phyloP scores from a whole-genome alignment of 1,140 invertebrate species.

The Dinothrombium tinctorium region DNA sequence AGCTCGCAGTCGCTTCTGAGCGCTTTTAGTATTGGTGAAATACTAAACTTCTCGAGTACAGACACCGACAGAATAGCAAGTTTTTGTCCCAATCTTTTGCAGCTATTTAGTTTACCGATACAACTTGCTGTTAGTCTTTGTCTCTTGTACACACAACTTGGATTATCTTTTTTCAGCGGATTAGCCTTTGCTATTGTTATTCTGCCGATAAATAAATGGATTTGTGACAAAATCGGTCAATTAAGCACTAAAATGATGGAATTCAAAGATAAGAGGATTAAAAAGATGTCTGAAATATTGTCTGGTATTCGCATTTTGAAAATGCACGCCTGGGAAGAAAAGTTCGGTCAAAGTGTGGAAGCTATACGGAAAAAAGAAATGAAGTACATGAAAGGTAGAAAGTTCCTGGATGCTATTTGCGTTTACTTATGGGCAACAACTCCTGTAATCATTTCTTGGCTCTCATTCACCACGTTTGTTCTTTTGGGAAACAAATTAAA shows the following conservation, averaged over 20 bases:
- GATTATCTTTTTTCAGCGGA: conserved; percentile 68
- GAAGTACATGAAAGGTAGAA: conserved; percentile 43
- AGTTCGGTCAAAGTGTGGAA: conserved; percentile 37
- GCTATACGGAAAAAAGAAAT: conserved; percentile 41
- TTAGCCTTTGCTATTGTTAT: conserved; percentile 58
- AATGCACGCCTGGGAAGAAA: conserved; percentile 73
- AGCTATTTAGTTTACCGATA: conserved; percentile 85
- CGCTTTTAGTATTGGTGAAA: conserved; percentile 47
- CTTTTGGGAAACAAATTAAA: conserved; percentile 46
- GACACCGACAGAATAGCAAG: conserved; percentile 86
- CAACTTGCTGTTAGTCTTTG: conserved; percentile 54
- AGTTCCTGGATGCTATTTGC: conserved; percentile 94
- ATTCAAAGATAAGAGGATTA: conserved; percentile 70
- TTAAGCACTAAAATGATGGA: conserved; percentile 70
- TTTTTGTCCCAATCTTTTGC: conserved; percentile 82
- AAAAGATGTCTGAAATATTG: conserved; percentile 64
- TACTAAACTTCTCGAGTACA: conserved; percentile 89
- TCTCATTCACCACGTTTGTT: conserved; percentile 74
- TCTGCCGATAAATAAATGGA: conserved; percentile 76
- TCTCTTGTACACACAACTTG: conserved; percentile 63
- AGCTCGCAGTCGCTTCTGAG: conserved; percentile 19
- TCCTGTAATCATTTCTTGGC: conserved; percentile 74
- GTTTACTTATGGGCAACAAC: conserved; percentile 98
- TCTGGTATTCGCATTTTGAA: conserved; percentile 70
- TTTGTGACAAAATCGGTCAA: conserved; percentile 68